Conservation (phyloP, 2,113 vertebrate species). For the Boleophthalmus pectinirostris region DNA sequence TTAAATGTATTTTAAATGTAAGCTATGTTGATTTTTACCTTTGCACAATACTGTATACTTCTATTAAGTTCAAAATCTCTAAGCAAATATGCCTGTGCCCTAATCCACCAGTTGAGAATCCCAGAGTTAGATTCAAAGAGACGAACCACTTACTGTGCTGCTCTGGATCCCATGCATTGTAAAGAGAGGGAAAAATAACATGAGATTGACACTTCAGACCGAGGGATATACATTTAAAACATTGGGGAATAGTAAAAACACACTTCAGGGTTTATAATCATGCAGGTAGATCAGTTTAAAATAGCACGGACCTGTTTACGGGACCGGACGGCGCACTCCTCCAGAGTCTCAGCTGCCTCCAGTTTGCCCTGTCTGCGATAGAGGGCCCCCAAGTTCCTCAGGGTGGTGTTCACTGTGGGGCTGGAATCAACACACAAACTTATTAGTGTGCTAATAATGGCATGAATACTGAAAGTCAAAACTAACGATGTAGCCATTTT, state of each 20-base stretch:
- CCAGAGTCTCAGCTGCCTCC: slow-evolving; percentile 90
- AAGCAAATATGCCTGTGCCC: neutral
- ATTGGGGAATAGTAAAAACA: slow-evolving; percentile 7
- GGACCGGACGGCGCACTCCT: slow-evolving; percentile 88
- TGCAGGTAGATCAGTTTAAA: slow-evolving; percentile 3
- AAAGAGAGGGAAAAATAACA: slow-evolving; percentile 60
- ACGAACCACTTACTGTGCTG: slow-evolving; percentile 80
- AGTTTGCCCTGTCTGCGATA: slow-evolving; percentile 92
- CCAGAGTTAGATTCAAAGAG: slow-evolving; percentile 18
- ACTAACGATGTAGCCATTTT: neutral
- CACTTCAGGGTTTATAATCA: neutral
- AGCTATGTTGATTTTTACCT: neutral
- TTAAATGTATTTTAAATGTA: no score
- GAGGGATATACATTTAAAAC: slow-evolving; percentile 17
- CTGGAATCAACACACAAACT: slow-evolving; percentile 37
- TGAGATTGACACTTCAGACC: slow-evolving; percentile 54
- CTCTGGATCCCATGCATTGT: slow-evolving; percentile 77
- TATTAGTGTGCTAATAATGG: neutral
- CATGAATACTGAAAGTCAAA: neutral
- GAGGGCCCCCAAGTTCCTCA: slow-evolving; percentile 89
- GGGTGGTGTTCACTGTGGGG: slow-evolving; percentile 84
- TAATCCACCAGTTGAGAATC: neutral
- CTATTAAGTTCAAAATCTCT: neutral
- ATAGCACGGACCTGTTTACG: slow-evolving; percentile 83
- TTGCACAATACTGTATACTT: neutral